A percentile compares a stretch with the other conserved stretches of the same genome.
These are phyloP conservation scores for Botia kubotai DNA, from an alignment of 2,797 vertebrate genomes.

Conservation along the genomic window DNA sequence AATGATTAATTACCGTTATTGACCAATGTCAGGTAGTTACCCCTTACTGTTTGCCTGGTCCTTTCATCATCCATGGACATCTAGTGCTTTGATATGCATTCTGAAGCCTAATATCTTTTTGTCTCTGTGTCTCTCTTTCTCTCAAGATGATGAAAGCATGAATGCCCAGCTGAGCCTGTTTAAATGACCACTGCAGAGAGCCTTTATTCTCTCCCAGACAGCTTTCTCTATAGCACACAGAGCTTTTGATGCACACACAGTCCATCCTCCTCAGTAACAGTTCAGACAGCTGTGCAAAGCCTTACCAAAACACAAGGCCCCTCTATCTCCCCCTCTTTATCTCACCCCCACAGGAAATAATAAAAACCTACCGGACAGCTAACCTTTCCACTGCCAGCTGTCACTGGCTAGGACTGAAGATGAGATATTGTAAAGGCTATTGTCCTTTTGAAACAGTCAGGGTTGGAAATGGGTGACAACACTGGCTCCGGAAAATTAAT, in stretches of 20 bases:
- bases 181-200: slow-evolving; percentile 53
- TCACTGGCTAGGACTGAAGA: slow-evolving; percentile 49
- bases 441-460: slow-evolving; percentile 45
- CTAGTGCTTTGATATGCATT: slow-evolving; percentile 54
- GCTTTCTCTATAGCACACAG: slow-evolving; percentile 44
- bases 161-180: slow-evolving; percentile 47
- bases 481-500: slow-evolving; percentile 34
- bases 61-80: slow-evolving; percentile 38
- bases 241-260: slow-evolving; percentile 53
- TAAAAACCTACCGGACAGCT: slow-evolving; percentile 41
- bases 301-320: slow-evolving; percentile 40
- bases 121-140: slow-evolving; percentile 40
- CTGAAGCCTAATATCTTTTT: slow-evolving; percentile 28
- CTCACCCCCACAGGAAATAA: slow-evolving; percentile 46
- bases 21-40: slow-evolving; percentile 28
- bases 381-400: slow-evolving; percentile 49
- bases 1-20: slow-evolving; percentile 28
- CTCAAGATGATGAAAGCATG: slow-evolving; percentile 49
- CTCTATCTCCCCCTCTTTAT: slow-evolving; percentile 46
- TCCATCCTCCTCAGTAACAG: slow-evolving; percentile 34
- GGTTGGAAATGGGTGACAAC: slow-evolving; percentile 11
- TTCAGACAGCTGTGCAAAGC: slow-evolving; percentile 31
- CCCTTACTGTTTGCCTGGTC: slow-evolving; percentile 19
- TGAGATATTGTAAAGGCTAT: slow-evolving; percentile 44
- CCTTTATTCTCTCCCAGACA: slow-evolving; percentile 50